Percentiles rank a stretch among this genome's conserved stretches.
Evolutionary conservation across 2,797 vertebrate genomes (phyloP).

Genomic region (Cirrhinus molitorella): DNA sequence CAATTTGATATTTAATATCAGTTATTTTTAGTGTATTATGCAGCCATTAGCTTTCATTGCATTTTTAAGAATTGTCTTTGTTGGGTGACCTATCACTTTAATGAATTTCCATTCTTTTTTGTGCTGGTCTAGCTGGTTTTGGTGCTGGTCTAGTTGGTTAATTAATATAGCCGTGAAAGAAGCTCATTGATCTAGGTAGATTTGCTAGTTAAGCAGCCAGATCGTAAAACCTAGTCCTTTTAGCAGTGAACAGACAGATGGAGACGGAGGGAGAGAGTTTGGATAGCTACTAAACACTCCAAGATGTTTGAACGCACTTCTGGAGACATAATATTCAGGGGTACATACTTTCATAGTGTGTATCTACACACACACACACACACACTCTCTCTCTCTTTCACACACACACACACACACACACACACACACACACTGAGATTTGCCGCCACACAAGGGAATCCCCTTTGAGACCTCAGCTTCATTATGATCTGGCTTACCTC

Average conservation of each 20-base stretch:
- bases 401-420: conserved; percentile 33
- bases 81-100: not conserved
- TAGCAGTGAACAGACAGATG: conserved; percentile 17
- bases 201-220: not conserved
- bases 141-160: not conserved
- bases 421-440: conserved; percentile 46
- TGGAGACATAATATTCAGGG: conserved; percentile 39
- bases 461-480: conserved; percentile 57
- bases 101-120: not conserved
- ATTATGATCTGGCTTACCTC: conserved; percentile 60
- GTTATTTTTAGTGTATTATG: not conserved
- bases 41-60: not conserved
- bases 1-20: not conserved
- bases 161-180: not conserved
- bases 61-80: not conserved
- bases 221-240: conserved; percentile 16
- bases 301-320: conserved; percentile 55
- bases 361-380: conserved; percentile 40
- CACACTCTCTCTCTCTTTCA: no score
- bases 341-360: conserved; percentile 40
- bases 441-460: conserved; percentile 48
- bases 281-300: conserved; percentile 44
- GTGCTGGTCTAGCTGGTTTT: not conserved
- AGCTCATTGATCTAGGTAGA: not conserved
- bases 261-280: conserved; percentile 20